These are phyloP conservation scores for Pantherophis alleghaniensis DNA, from an alignment of 2,797 vertebrate species.

Conservation along the genomic window DNA sequence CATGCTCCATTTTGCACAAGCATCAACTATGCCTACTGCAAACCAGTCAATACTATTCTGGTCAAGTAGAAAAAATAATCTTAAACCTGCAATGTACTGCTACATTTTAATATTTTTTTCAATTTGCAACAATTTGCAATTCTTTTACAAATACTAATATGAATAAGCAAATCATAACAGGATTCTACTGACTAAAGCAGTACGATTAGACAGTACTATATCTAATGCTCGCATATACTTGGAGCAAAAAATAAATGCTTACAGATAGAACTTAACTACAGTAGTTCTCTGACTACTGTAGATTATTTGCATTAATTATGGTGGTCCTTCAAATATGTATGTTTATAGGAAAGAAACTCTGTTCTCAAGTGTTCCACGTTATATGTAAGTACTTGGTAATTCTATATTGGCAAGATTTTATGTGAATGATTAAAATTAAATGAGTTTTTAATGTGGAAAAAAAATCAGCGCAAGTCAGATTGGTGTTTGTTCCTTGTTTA, in stretches of 20 bases:
- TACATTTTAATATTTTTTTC: background rate
- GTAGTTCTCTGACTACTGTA: slow-evolving; percentile 25
- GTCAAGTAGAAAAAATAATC: background rate
- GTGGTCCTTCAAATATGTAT: background rate
- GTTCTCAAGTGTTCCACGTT: slow-evolving; percentile 20
- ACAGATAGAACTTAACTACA: background rate
- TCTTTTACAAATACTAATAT: background rate
- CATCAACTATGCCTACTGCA: background rate
- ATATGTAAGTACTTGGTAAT: slow-evolving; percentile 28
- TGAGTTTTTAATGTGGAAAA: too few relatives aligned
- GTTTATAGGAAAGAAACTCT: slow-evolving; percentile 4
- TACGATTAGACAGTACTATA: background rate
- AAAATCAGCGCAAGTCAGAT: background rate
- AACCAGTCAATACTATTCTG: slow-evolving; percentile 18
- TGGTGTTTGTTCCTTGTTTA: background rate
- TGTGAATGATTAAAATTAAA: background rate
- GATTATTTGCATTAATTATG: background rate
- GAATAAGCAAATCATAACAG: background rate
- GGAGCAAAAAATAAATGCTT: background rate
- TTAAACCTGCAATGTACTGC: background rate
- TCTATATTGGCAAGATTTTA: slow-evolving; percentile 9
- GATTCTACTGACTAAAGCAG: background rate
- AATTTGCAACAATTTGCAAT: background rate
- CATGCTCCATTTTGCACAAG: slow-evolving; percentile 50
- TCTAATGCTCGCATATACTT: background rate